Conservation (phyloP, 1,140 invertebrate species). For the Planococcus citri region DNA sequence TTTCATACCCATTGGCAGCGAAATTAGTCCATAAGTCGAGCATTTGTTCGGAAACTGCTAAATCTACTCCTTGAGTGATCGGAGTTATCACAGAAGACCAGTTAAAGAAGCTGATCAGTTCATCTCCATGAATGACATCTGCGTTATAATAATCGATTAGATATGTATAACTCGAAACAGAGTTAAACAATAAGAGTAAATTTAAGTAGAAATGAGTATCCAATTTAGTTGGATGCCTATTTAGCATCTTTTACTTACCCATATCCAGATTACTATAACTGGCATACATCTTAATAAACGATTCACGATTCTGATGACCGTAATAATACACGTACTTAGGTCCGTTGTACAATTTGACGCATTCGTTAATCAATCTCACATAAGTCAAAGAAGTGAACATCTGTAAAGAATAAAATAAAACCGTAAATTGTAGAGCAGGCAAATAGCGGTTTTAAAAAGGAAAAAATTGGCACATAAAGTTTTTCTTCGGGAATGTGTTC, state of each 20-base stretch:
- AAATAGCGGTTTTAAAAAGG: too few species aligned
- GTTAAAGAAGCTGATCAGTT: conserved; percentile 26
- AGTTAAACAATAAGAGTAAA: too few species aligned
- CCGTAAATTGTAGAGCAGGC: too few species aligned
- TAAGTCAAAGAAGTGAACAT: too few species aligned
- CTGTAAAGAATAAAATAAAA: too few species aligned
- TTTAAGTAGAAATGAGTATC: too few species aligned
- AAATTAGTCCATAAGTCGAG: conserved; percentile 26
- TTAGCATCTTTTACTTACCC: too few species aligned
- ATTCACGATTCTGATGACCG: neutral
- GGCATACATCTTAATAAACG: neutral
- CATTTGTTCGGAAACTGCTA: conserved; percentile 20
- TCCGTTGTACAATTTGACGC: neutral
- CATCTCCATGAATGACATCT: conserved; percentile 26
- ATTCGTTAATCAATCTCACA: neutral
- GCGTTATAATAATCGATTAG: neutral
- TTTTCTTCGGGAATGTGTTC: too few species aligned
- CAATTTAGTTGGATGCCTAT: too few species aligned
- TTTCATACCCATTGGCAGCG: conserved; percentile 22
- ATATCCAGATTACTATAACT: too few species aligned
- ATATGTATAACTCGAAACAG: neutral
- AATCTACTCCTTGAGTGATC: conserved; percentile 10
- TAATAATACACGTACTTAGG: conserved; percentile 6
- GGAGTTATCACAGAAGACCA: neutral
- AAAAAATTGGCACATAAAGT: too few species aligned